These are phyloP conservation scores for Gasterosteus nipponicus DNA, from an alignment of 2,113 vertebrate genomes.

Conservation along the genomic window DNA sequence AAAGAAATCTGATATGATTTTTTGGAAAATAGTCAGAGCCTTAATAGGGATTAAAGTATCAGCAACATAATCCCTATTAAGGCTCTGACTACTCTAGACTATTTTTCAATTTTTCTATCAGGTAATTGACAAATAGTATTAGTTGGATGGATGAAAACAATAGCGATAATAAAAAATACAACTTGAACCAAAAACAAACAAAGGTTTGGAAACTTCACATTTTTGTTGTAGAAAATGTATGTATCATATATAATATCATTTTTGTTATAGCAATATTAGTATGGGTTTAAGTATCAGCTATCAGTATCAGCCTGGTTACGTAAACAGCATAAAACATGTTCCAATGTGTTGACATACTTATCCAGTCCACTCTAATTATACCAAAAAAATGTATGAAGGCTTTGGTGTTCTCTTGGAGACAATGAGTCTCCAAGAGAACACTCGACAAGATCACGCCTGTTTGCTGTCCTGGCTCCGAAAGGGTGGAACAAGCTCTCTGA, in stretches of 20 bases:
- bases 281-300: neutral
- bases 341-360: neutral
- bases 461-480: too few species aligned
- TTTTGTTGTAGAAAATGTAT: neutral
- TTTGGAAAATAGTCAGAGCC: too few species aligned
- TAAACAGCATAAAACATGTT: neutral
- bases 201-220: neutral
- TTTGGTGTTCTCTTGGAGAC: constrained; percentile 26
- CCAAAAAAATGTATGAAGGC: neutral
- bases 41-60: too few species aligned
- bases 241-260: neutral
- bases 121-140: neutral
- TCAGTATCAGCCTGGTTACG: neutral
- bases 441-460: too few species aligned
- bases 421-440: neutral
- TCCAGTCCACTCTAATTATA: neutral
- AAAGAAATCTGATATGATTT: neutral
- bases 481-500: too few species aligned
- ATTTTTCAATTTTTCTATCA: neutral
- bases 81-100: neutral
- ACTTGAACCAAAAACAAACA: neutral
- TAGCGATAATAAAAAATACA: neutral
- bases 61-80: too few species aligned
- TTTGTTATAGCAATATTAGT: neutral
- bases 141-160: neutral